Evolutionary conservation across 2,888 invertebrate genomes (phyloP), one percentile per base, ranked within the genome.

Genomic region (Drosophila kanekoi): DNA sequence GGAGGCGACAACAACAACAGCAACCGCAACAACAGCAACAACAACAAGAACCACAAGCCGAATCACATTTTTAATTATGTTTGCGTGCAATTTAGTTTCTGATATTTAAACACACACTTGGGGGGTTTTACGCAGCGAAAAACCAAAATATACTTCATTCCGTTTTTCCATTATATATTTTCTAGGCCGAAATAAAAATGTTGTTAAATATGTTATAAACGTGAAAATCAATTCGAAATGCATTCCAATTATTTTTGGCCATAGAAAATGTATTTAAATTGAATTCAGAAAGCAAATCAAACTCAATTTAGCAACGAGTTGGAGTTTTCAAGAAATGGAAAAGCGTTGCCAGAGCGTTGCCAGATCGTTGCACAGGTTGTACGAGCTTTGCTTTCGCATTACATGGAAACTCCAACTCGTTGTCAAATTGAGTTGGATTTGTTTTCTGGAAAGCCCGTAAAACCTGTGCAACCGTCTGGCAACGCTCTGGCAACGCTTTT

Each of bases 81-180:
- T 18, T n/a, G 11, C 28, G 28, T 28, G 28, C 28, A 28, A 2
- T 8, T 35, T 20, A 8, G 9, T 37, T 8, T 23, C 28, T 28
- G 33, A 43, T 35, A 32, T 45, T 28, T 33, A 18, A 6, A 11
- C 14, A 28, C 4, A 10, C 11, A 23, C 20, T 48, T 67, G 33
- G 73, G 59, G 13, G 51, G 33, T 44, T 56, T 35, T 47, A 41
- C 45, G 51, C 45, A 23, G 16, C 18, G 28, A 3, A 37, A 28
- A 43, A 28, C 14, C 38, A 33, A 11, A 20, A 9, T 3, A 14
- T n/a, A 48, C 43, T 47, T 10, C 4, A 41, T 37, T 16, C 2
- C 11, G 37, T 10, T 59, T 18, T 48, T 48, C 20, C 10, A 16
- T 4, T 14, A 32, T 1, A 4, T n/a, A 3, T 40, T 2, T 40